phyloP scores from a whole-genome alignment of 1,140 invertebrate species.

The Tigriopus japonicus region DNA sequence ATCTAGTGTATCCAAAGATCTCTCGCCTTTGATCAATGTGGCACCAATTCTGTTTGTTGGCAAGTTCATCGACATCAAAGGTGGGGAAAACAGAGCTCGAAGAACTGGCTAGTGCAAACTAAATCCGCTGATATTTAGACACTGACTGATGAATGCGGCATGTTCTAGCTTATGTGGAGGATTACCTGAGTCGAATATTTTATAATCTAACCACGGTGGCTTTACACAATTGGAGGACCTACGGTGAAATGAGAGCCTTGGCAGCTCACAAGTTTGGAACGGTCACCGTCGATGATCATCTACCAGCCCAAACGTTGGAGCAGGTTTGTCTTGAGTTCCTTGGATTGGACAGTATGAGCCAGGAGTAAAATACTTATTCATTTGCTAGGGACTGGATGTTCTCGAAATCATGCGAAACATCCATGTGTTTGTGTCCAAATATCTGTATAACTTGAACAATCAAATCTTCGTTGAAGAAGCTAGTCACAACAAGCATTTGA shows the following conservation, averaged over 20 bases:
- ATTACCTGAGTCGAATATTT: slow-evolving; percentile 83
- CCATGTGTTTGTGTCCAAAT: slow-evolving; percentile 80
- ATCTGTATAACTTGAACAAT: slow-evolving; percentile 89
- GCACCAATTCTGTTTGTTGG: slow-evolving; percentile 1
- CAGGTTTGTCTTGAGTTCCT: slow-evolving; percentile 22
- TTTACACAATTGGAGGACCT: slow-evolving; percentile 91
- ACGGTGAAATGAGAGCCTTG: slow-evolving; percentile 84
- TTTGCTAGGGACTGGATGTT: slow-evolving; percentile 62
- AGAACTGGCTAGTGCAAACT: too few species aligned
- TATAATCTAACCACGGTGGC: slow-evolving; percentile 96
- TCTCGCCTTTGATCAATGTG: slow-evolving; percentile 19
- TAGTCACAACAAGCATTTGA: slow-evolving; percentile 82
- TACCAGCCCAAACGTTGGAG: slow-evolving; percentile 89
- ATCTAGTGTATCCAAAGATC: slow-evolving; percentile 29
- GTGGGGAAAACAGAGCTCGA: slow-evolving; percentile 22
- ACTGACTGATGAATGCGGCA: too few species aligned
- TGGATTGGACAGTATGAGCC: too few species aligned
- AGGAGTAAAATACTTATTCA: slow-evolving; percentile 20
- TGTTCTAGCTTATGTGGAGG: slow-evolving; percentile 38
- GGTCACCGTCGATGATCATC: slow-evolving; percentile 61
- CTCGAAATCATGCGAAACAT: slow-evolving; percentile 95
- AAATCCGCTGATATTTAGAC: too few species aligned
- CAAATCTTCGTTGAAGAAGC: slow-evolving; percentile 86
- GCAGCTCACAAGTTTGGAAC: slow-evolving; percentile 68
- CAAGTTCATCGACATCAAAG: slow-evolving; percentile 24